These are phyloP conservation scores for Catagonus wagneri DNA, from an alignment of 2,113 vertebrate species.

Conservation along the genomic window DNA sequence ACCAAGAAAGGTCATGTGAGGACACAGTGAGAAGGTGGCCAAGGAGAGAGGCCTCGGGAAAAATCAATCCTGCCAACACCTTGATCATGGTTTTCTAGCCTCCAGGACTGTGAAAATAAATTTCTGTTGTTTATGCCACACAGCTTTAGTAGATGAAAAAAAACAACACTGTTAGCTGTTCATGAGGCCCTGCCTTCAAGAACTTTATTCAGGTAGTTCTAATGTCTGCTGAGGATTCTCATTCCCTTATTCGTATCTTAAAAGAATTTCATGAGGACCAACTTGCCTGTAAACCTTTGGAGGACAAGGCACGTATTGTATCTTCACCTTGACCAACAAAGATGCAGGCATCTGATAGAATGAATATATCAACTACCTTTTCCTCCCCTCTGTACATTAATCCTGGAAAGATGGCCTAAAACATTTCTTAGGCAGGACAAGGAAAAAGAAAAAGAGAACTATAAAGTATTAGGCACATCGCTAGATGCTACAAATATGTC, in stretches of 20 bases:
- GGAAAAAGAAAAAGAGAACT: background rate
- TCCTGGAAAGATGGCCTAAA: background rate
- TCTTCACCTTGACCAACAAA: background rate
- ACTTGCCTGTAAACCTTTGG: background rate
- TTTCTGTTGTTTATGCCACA: background rate
- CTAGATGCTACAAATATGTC: background rate
- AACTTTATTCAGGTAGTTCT: slow-evolving; percentile 14
- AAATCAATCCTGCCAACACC: background rate
- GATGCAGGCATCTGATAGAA: background rate
- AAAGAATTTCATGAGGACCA: background rate
- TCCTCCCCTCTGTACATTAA: background rate
- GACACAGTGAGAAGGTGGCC: background rate
- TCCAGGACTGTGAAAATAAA: background rate
- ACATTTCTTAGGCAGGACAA: background rate
- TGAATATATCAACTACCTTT: background rate
- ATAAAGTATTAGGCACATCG: background rate
- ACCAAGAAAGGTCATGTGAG: background rate
- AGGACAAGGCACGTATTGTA: background rate
- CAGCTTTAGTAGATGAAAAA: slow-evolving; percentile 6
- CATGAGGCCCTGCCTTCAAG: background rate
- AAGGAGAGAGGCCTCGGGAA: background rate
- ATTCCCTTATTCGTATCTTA: slow-evolving; percentile 38
- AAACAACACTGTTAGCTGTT: background rate
- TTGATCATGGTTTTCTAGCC: slow-evolving; percentile 8
- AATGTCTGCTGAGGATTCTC: background rate